Percentiles rank a stretch among this genome's conserved stretches.
Evolutionary conservation across 2,113 vertebrate genomes (phyloP).

Genomic region (Heterocephalus glaber): DNA sequence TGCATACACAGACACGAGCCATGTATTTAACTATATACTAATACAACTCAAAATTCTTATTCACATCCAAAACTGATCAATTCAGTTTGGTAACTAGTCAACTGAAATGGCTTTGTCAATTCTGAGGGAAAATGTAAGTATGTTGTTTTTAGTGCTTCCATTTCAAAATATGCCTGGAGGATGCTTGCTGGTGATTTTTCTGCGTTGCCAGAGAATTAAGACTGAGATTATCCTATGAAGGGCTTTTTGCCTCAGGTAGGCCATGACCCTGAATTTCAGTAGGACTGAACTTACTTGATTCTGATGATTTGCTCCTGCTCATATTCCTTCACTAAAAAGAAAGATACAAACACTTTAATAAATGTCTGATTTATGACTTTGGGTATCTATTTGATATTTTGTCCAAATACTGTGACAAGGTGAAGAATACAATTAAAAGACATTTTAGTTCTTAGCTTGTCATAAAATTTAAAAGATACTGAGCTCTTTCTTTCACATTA

Average conservation of each 20-base stretch:
- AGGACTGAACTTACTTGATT: not conserved
- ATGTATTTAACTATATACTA: not conserved
- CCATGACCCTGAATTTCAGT: not conserved
- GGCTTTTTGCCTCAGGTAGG: not conserved
- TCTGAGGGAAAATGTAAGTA: not conserved
- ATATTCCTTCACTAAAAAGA: not conserved
- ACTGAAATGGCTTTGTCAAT: not conserved
- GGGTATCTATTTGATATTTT: not conserved
- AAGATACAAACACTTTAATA: not conserved
- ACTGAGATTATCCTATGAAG: not conserved
- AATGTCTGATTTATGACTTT: not conserved
- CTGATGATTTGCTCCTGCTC: not conserved
- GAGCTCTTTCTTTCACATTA: constrained; percentile 56
- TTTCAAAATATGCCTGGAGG: constrained; percentile 20
- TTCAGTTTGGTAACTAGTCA: not conserved
- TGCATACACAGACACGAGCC: not conserved
- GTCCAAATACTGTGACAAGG: not conserved
- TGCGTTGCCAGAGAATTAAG: not conserved
- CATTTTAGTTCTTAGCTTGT: constrained; percentile 52
- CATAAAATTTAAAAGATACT: constrained; percentile 51
- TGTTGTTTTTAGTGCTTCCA: not conserved
- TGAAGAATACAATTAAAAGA: constrained; percentile 41
- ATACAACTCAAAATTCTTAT: constrained; percentile 48
- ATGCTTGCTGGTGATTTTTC: not conserved
- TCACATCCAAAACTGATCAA: not conserved